Base-by-base conservation (phyloP, 2,888 invertebrate genomes). In the Fragum sueziense region DNA sequence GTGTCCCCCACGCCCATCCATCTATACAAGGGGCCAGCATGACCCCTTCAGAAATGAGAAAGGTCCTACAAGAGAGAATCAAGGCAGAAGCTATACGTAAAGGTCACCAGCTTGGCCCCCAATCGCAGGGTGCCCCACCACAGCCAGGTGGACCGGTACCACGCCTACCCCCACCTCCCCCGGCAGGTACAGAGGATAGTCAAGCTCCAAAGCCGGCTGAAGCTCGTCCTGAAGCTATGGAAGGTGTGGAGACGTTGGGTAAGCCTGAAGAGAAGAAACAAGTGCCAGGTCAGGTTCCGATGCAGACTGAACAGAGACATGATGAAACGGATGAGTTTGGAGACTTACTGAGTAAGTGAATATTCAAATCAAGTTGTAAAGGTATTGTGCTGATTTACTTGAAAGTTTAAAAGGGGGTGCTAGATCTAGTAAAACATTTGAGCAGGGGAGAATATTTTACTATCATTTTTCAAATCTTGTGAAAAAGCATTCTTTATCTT, bases 271-370 rank as follows among this genome's bases (percentile, higher is more conserved):
- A 52, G 31, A 69, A 69, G 31, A 52, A 51, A 17, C 75, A 51
- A 74, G 81, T 6, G 89, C 88, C 74, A 85, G 80, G 4, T 86
- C 88, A 9, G 67, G 86, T 47, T 87, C 87, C 2, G 88, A 87
- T 17, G n/a, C 47, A 47, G 14, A 14, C 47, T 3, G 88, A 87
- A 47, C 89, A 90, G 51, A 89, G 89, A 73, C 80, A 86, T 52
- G 89, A 90, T 77, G 89, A 90, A 68, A 86, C 88, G 51, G 89
- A 85, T 54, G 82, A 85, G 31, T 79, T 88, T 17, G 85, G 80
- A 41, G 88, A 91, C 74, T 80, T 91, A 52, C 81, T 91, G 9
- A 88, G 90, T 90, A 80, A 84, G 88, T 73, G 22, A 37, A 37
- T 9, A n/a, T n/a, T n/a, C n/a, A n/a, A n/a, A n/a, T n/a, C n/a